phyloP scores from a whole-genome alignment of 2,113 vertebrate species.

The Ammospiza caudacuta region DNA sequence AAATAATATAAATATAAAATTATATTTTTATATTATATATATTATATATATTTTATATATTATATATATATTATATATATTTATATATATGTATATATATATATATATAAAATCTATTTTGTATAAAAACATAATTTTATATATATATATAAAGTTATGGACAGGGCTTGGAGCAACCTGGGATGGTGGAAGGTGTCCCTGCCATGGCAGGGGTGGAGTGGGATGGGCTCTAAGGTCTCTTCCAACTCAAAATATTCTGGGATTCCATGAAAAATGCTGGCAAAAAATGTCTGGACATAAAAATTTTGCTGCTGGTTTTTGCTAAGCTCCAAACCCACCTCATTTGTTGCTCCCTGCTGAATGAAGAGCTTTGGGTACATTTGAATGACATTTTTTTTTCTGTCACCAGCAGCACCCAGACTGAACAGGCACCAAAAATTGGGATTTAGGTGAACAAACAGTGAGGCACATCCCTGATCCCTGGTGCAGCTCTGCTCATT shows the following conservation, averaged over 20 bases:
- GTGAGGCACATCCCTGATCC: rapidly evolving
- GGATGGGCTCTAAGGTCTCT: neutral
- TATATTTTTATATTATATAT: no score
- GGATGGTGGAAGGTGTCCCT: no score
- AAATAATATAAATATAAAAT: no score
- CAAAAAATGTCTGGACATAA: rapidly evolving
- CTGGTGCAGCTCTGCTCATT: rapidly evolving
- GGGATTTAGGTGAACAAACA: neutral
- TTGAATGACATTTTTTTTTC: neutral
- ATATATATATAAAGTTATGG: no score
- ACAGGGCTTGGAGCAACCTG: no score
- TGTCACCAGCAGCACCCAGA: neutral
- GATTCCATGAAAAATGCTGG: rapidly evolving
- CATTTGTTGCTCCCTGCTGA: neutral
- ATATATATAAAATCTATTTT: no score
- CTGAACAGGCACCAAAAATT: neutral
- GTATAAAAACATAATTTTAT: neutral
- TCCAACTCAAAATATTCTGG: neutral
- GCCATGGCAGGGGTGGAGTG: no score
- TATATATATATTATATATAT: no score
- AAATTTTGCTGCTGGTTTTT: neutral
- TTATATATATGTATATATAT: no score
- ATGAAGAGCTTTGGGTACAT: neutral
- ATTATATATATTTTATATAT: no score
- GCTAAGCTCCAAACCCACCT: neutral